Conservation (phyloP, 2,113 vertebrate genomes). For the Osmerus mordax region DNA sequence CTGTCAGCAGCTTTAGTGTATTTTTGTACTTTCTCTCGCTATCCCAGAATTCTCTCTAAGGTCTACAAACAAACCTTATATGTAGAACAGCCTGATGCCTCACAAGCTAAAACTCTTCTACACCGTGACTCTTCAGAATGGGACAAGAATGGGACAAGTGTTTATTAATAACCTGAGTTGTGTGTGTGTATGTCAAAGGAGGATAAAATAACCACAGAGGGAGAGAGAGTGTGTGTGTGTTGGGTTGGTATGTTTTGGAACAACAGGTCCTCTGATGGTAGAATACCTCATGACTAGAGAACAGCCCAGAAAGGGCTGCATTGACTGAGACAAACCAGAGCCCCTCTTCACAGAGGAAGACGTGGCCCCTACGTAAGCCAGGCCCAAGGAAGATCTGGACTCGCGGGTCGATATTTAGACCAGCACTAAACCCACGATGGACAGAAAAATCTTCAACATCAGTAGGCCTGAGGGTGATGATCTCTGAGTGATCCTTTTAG, state of each 20-base stretch:
- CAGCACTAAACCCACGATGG: no score
- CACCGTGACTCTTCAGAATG: neutral
- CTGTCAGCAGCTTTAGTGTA: neutral
- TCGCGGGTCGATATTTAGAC: no score
- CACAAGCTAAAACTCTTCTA: constrained; percentile 26
- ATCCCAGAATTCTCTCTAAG: constrained; percentile 10
- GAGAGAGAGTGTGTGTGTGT: neutral
- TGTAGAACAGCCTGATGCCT: constrained; percentile 22
- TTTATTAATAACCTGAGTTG: constrained; percentile 25
- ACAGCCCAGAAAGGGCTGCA: constrained; percentile 35
- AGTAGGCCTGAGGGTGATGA: no score
- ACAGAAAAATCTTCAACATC: neutral
- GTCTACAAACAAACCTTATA: constrained; percentile 1
- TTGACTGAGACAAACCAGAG: constrained; percentile 27
- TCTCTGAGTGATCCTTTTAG: no score
- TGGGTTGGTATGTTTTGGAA: constrained; percentile 24
- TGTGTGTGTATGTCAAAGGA: constrained; percentile 24
- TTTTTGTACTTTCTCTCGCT: neutral
- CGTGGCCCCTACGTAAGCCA: no score
- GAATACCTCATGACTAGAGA: constrained; percentile 29
- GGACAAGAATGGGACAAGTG: neutral
- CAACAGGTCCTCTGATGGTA: constrained; percentile 44
- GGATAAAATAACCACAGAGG: constrained; percentile 15
- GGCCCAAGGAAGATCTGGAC: no score
- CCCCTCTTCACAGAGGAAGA: neutral